Conservation (phyloP, 2,113 vertebrate genomes). For the Uropsilus gracilis region DNA sequence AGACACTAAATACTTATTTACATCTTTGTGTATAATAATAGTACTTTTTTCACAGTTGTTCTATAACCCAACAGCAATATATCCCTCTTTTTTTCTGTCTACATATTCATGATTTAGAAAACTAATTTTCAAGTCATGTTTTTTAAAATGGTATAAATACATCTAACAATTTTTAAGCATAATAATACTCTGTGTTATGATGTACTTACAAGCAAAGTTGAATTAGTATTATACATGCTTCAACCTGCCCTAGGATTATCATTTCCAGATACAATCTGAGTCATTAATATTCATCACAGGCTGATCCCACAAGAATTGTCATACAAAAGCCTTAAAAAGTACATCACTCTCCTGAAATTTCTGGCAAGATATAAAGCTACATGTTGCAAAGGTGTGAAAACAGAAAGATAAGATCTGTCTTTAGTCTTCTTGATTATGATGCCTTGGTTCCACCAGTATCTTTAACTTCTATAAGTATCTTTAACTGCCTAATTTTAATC, state of each 20-base stretch:
- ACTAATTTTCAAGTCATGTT: slow-evolving; percentile 32
- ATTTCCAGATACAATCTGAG: slow-evolving; percentile 26
- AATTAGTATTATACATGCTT: neutral
- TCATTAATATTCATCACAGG: slow-evolving; percentile 59
- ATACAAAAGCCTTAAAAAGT: slow-evolving; percentile 34
- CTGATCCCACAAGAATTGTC: slow-evolving; percentile 22
- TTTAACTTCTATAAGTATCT: neutral
- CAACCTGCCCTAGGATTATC: neutral
- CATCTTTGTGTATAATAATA: too few relatives aligned
- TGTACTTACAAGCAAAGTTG: slow-evolving; percentile 27
- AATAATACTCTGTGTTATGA: neutral
- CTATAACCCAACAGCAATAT: neutral
- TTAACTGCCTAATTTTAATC: neutral
- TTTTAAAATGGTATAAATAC: neutral
- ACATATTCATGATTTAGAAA: neutral
- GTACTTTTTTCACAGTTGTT: too few relatives aligned
- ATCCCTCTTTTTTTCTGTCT: neutral
- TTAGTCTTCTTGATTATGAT: neutral
- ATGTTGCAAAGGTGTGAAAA: slow-evolving; percentile 20
- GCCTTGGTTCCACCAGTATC: neutral
- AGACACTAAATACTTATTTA: too few relatives aligned
- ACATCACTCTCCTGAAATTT: neutral
- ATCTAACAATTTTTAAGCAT: slow-evolving; percentile 1
- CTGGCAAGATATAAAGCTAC: slow-evolving; percentile 33
- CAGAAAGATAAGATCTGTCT: slow-evolving; percentile 53